A percentile compares a stretch with the other conserved stretches of the same genome.
Evolutionary conservation across 2,888 invertebrate genomes (phyloP).

Genomic region (Argyresthia albistria): DNA sequence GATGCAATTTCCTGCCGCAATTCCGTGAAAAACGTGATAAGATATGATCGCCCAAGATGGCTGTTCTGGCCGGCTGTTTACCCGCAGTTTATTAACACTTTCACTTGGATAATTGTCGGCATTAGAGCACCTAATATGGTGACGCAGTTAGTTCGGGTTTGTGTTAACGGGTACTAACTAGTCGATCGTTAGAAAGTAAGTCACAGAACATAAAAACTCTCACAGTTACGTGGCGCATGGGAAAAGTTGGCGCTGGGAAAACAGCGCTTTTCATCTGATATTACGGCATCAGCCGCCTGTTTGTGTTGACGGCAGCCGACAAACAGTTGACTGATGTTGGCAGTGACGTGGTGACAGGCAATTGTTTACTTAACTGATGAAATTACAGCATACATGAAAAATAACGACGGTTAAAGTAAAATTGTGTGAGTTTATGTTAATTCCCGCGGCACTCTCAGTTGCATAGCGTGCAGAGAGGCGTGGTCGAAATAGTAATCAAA

Average conservation of each 20-base stretch:
- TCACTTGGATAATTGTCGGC: slow-evolving; percentile 44
- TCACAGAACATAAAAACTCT: slow-evolving; percentile 22
- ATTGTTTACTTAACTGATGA: neutral
- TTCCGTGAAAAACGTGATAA: neutral
- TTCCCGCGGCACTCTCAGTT: no score
- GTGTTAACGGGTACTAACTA: slow-evolving; percentile 13
- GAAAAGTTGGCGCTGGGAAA: slow-evolving; percentile 21
- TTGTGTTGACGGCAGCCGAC: no score
- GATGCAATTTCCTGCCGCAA: slow-evolving; percentile 3
- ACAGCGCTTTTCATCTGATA: slow-evolving; percentile 3
- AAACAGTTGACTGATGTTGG: neutral
- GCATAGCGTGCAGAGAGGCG: no score
- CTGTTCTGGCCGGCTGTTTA: neutral
- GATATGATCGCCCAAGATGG: neutral
- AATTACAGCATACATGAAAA: neutral
- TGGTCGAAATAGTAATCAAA: no score
- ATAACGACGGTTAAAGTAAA: no score
- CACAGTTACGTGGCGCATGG: slow-evolving; percentile 29
- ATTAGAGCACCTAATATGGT: slow-evolving; percentile 35
- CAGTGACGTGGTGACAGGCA: neutral
- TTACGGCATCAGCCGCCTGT: neutral
- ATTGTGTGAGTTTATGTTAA: no score
- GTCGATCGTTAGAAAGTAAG: slow-evolving; percentile 28
- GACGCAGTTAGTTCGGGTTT: slow-evolving; percentile 22
- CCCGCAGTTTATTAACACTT: slow-evolving; percentile 38